Percentiles rank a stretch among this genome's conserved stretches.
Evolutionary conservation across 1,140 invertebrate species (phyloP).

Genomic region (Micrasema minimum): DNA sequence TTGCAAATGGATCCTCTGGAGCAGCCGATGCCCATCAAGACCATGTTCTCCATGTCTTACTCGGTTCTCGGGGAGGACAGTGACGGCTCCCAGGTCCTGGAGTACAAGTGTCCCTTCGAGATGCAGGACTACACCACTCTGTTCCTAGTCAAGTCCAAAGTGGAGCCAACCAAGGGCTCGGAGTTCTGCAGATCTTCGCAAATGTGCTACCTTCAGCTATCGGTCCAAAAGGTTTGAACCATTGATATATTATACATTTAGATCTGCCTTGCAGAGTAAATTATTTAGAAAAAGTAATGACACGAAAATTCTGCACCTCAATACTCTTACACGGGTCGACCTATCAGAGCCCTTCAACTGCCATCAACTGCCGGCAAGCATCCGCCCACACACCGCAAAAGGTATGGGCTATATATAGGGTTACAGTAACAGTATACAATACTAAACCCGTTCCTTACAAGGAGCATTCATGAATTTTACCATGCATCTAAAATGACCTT

Average conservation of each 20-base stretch:
- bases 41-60: constrained; percentile 77
- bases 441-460: no score
- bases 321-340: no score
- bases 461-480: no score
- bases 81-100: constrained; percentile 63
- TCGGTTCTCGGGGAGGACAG: constrained; percentile 60
- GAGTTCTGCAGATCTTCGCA: constrained; percentile 90
- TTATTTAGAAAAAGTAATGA: no score
- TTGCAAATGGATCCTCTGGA: constrained; percentile 72
- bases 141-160: constrained; percentile 82
- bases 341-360: no score
- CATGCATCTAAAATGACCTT: no score
- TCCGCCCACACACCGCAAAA: no score
- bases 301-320: no score
- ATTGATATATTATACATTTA: background rate
- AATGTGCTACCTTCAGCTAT: constrained; percentile 86
- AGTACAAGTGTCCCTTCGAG: constrained; percentile 69
- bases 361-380: no score
- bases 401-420: no score
- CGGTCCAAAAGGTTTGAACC: constrained; percentile 58
- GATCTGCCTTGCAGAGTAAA: no score
- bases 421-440: no score
- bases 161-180: constrained; percentile 83
- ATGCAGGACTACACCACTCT: constrained; percentile 77
- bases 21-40: constrained; percentile 71